phyloP scores from a whole-genome alignment of 1,140 invertebrate genomes.

The Drosophila virilis region DNA sequence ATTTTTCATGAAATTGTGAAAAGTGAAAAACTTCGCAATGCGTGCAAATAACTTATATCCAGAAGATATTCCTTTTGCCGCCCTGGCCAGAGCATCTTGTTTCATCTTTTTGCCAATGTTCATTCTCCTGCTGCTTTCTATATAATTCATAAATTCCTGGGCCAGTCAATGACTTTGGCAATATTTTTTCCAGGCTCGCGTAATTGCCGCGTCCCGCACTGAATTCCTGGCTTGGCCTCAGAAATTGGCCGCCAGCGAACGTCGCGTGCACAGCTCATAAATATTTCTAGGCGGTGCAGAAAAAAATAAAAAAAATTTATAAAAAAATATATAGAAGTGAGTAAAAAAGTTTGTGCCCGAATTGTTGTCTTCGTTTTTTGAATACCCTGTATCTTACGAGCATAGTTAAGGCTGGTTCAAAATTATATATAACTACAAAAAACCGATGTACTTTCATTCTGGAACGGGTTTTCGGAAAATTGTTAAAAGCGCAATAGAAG shows the following conservation, averaged over 20 bases:
- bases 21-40: conserved; percentile 73
- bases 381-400: no score
- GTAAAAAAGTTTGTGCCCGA: background rate
- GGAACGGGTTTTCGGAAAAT: no score
- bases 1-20: conserved; percentile 78
- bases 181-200: conserved; percentile 60
- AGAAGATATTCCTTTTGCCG: conserved; percentile 70
- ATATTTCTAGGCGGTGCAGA: conserved; percentile 35
- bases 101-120: background rate
- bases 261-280: conserved; percentile 49
- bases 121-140: conserved; percentile 19
- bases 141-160: conserved; percentile 73
- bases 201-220: conserved; percentile 65
- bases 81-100: conserved; percentile 3
- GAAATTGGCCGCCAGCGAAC: conserved; percentile 48
- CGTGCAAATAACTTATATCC: conserved; percentile 80
- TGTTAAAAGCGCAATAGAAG: no score
- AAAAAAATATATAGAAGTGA: background rate
- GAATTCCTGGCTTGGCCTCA: conserved; percentile 67
- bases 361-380: no score
- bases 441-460: no score
- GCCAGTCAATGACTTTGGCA: conserved; percentile 72
- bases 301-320: conserved; percentile 13
- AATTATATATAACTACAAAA: no score
- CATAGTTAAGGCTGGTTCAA: no score